These are phyloP conservation scores for Limenitis camilla DNA, from an alignment of 2,888 invertebrate species.

Conservation along the genomic window DNA sequence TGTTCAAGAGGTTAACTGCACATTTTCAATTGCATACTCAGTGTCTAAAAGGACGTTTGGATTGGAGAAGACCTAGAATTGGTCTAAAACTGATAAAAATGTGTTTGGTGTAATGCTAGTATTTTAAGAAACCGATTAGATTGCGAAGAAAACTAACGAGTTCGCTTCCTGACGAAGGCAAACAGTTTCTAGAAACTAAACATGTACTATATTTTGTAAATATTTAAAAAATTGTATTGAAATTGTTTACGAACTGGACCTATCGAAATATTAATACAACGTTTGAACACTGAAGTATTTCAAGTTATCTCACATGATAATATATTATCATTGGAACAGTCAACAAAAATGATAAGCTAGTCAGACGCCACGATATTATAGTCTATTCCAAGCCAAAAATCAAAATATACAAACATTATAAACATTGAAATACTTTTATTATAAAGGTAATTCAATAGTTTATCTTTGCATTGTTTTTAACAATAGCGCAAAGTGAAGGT, in stretches of 20 bases:
- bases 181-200: too few species aligned
- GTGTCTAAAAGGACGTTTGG: too few species aligned
- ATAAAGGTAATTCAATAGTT: not conserved
- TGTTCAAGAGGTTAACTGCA: too few species aligned
- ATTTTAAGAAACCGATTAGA: too few species aligned
- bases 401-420: not conserved
- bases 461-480: not conserved
- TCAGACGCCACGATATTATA: not conserved
- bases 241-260: not conserved
- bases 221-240: not conserved
- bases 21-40: too few species aligned
- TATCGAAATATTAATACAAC: not conserved
- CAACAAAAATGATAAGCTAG: conserved; percentile 2
- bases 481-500: not conserved
- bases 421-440: too few species aligned
- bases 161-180: too few species aligned
- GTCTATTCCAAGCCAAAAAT: not conserved
- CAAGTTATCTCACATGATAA: not conserved
- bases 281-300: not conserved
- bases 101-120: too few species aligned
- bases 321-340: conserved; percentile 3
- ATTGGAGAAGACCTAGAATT: too few species aligned
- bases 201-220: too few species aligned
- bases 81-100: too few species aligned
- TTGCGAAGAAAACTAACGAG: too few species aligned